Evolutionary conservation across 1,140 invertebrate species (phyloP).

Genomic region (Macrosteles quadrilineatus): DNA sequence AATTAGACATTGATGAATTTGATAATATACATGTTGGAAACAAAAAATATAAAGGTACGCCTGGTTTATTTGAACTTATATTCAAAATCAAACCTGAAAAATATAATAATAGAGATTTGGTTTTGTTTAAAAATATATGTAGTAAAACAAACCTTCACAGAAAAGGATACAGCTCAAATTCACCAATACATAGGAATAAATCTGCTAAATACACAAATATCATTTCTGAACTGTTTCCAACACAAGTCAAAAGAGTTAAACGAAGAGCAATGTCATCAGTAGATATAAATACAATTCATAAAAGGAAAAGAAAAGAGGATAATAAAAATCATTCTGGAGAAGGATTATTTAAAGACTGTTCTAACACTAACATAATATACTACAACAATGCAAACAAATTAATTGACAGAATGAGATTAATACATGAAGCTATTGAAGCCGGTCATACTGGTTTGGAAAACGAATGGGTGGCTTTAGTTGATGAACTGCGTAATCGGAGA

Average conservation of each 20-base stretch:
- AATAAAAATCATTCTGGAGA: too few species aligned
- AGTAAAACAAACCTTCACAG: background rate
- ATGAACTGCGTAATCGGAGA: background rate
- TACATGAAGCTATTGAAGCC: background rate
- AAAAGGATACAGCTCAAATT: background rate
- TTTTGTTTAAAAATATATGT: background rate
- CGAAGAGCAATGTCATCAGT: background rate
- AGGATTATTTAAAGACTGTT: background rate
- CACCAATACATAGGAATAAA: background rate
- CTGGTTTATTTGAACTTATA: slow-evolving; percentile 5
- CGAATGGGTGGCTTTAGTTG: background rate
- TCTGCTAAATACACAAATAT: slow-evolving; percentile 1
- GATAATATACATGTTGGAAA: background rate
- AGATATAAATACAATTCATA: too few species aligned
- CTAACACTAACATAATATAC: background rate
- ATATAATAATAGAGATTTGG: background rate
- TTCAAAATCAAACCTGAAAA: slow-evolving; percentile 1
- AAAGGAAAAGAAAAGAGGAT: too few species aligned
- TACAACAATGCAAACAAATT: slow-evolving; percentile 3
- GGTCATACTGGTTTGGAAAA: background rate
- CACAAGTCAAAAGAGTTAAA: background rate
- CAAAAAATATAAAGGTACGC: background rate
- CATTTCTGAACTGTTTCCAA: background rate
- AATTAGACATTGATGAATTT: background rate
- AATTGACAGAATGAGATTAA: background rate